A percentile compares a stretch with the other conserved stretches of the same genome.
These are phyloP conservation scores for Macropis europaea DNA, from an alignment of 2,888 invertebrate species.

Conservation along the genomic window DNA sequence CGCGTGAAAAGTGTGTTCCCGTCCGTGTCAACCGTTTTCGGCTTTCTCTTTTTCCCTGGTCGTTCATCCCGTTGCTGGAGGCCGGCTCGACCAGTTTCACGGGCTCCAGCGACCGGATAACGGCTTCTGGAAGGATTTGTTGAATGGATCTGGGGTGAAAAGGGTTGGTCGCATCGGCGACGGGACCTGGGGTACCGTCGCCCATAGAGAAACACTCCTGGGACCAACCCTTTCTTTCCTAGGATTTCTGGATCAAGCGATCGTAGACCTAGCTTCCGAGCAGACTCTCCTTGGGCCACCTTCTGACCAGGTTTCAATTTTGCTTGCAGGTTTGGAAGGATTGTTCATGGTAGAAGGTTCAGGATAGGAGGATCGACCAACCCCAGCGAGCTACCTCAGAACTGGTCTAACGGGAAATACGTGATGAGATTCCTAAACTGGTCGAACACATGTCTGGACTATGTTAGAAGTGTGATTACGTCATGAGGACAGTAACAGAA, in stretches of 20 bases:
- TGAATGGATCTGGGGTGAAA: conserved; percentile 64
- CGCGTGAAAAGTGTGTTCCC: conserved; percentile 67
- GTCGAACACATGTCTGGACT: no score
- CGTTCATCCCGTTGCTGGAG: no score
- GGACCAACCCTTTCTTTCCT: conserved; percentile 6
- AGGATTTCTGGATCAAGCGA: neutral
- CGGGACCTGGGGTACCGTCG: conserved; percentile 43
- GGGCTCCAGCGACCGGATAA: conserved; percentile 52
- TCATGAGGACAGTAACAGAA: no score
- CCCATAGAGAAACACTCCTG: neutral
- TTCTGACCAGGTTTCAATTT: neutral
- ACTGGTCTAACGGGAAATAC: no score
- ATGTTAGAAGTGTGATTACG: no score
- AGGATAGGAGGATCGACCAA: no score
- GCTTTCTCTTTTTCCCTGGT: conserved; percentile 14
- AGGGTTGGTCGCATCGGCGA: conserved; percentile 39
- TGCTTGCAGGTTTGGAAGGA: conserved; percentile 15
- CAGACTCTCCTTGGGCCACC: no score
- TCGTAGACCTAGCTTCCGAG: neutral
- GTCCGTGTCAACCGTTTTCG: conserved; percentile 56
- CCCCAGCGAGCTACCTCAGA: no score
- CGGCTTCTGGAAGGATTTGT: conserved; percentile 60
- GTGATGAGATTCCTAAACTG: no score
- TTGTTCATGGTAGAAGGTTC: no score
- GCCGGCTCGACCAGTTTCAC: conserved; percentile 17